A percentile compares a stretch with the other conserved stretches of the same genome.
Evolutionary conservation across 2,113 vertebrate genomes (phyloP).

Genomic region (Scolopax mira): DNA sequence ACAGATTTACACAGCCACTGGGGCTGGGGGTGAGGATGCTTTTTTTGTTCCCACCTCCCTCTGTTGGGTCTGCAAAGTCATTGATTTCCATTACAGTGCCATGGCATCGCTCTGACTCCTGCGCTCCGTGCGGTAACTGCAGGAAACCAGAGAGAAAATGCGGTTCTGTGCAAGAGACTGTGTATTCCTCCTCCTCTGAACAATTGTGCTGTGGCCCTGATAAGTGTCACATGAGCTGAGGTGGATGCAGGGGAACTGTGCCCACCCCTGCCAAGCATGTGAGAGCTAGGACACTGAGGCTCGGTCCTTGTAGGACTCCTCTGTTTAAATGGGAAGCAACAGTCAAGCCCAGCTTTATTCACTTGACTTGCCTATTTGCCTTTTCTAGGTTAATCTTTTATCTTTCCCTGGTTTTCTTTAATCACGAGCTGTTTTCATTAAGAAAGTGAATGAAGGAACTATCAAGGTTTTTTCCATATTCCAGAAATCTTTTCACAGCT

Average conservation of each 20-base stretch:
- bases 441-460: neutral
- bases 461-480: neutral
- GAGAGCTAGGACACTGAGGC: rapidly evolving
- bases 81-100: slow-evolving; percentile 12
- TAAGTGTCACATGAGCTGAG: neutral
- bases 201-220: neutral
- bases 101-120: neutral
- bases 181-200: neutral
- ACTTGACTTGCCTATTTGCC: neutral
- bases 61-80: neutral
- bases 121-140: neutral
- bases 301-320: neutral
- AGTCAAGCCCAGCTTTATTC: neutral
- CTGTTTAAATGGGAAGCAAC: neutral
- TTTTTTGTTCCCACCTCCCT: neutral
- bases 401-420: slow-evolving; percentile 2
- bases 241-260: rapidly evolving
- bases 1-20: neutral
- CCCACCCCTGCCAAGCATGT: neutral
- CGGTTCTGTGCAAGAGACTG: neutral
- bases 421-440: neutral
- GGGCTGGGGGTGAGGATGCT: neutral
- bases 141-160: neutral
- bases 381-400: slow-evolving; percentile 9
- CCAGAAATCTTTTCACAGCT: neutral